Evolutionary conservation across 2,888 invertebrate species (phyloP).

Genomic region (Harmothoe impar): DNA sequence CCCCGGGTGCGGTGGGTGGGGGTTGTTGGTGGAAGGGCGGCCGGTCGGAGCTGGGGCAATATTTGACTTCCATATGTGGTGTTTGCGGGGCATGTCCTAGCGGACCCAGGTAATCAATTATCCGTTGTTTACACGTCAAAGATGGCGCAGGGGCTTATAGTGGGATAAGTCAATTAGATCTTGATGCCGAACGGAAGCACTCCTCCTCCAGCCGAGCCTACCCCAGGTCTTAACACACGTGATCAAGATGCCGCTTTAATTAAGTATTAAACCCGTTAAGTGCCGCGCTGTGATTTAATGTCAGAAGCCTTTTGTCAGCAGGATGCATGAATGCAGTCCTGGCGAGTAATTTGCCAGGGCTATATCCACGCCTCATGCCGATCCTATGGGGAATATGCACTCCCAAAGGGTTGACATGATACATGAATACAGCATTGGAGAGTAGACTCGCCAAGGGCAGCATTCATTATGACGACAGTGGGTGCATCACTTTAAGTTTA

Average conservation of each 20-base stretch:
- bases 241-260: constrained; percentile 15
- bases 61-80: constrained; percentile 62
- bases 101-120: constrained; percentile 51
- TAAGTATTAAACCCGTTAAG: constrained; percentile 25
- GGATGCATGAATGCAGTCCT: too few species aligned
- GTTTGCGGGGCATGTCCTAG: constrained; percentile 46
- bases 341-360: too few species aligned
- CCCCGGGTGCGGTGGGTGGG: constrained; percentile 1
- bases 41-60: neutral
- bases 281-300: too few species aligned
- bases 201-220: neutral
- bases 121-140: constrained; percentile 57
- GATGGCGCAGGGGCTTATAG: constrained; percentile 7
- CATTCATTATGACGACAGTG: too few species aligned
- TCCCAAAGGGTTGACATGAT: too few species aligned
- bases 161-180: constrained; percentile 60
- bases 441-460: too few species aligned
- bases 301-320: too few species aligned
- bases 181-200: neutral
- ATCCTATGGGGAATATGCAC: too few species aligned
- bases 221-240: neutral
- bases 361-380: too few species aligned
- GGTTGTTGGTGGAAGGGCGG: too few species aligned
- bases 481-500: too few species aligned
- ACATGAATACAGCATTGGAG: too few species aligned